Conservation (phyloP, 2,888 invertebrate genomes). For the Apocheima hispidaria region DNA sequence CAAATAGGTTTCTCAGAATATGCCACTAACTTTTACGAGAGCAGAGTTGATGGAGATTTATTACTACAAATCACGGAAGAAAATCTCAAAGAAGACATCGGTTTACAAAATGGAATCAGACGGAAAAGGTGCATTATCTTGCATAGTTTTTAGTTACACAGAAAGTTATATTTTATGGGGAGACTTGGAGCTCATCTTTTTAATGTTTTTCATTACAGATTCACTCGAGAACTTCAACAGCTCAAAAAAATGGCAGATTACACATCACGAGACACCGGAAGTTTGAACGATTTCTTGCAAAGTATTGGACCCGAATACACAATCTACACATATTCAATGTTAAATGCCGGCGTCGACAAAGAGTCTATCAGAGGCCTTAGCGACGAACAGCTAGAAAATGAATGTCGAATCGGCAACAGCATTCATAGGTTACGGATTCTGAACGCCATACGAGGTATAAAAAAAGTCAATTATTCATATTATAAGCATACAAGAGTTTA, state of each 20-base stretch:
- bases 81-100: slow-evolving; percentile 96
- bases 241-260: slow-evolving; percentile 98
- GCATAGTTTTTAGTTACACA: neutral
- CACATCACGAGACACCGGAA: slow-evolving; percentile 96
- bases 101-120: slow-evolving; percentile 96
- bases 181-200: neutral
- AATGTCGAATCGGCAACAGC: slow-evolving; percentile 97
- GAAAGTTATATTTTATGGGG: neutral
- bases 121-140: slow-evolving; percentile 89
- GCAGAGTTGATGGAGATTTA: slow-evolving; percentile 98
- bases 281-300: slow-evolving; percentile 94
- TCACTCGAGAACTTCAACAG: slow-evolving; percentile 96
- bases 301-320: slow-evolving; percentile 95
- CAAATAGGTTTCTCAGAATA: slow-evolving; percentile 97
- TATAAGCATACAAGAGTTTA: too few relatives aligned
- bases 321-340: slow-evolving; percentile 98
- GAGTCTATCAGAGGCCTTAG: slow-evolving; percentile 94
- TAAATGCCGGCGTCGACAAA: slow-evolving; percentile 97
- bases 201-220: slow-evolving; percentile 82
- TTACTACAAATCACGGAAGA: slow-evolving; percentile 96
- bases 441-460: slow-evolving; percentile 92
- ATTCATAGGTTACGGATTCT: slow-evolving; percentile 97
- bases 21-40: slow-evolving; percentile 93
- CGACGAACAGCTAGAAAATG: slow-evolving; percentile 95
- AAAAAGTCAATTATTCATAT: neutral